phyloP scores from a whole-genome alignment of 2,797 vertebrate genomes.

The Nyctibius grandis region DNA sequence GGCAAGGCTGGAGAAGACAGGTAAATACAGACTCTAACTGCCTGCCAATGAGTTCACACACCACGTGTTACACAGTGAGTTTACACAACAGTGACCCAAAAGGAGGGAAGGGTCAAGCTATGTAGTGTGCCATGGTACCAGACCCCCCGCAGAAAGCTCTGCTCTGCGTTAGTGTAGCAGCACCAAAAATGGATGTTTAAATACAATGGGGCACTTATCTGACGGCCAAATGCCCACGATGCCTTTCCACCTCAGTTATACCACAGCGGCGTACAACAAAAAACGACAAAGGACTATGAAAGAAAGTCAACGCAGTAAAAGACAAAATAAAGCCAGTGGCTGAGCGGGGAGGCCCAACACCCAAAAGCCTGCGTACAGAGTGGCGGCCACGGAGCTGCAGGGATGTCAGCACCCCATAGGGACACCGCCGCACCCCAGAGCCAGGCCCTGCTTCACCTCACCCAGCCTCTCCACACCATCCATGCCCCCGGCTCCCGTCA shows the following conservation, averaged over 20 bases:
- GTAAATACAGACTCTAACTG: not conserved
- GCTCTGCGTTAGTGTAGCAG: not conserved
- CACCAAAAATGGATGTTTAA: not conserved
- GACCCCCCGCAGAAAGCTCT: not conserved
- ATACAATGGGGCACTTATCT: not conserved
- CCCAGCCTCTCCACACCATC: not conserved
- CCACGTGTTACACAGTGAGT: not conserved
- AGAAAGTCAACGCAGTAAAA: not conserved
- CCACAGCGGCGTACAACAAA: not conserved
- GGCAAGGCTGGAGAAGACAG: not conserved
- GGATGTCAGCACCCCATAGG: not conserved
- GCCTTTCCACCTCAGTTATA: not conserved
- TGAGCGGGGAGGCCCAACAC: not conserved
- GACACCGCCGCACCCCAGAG: not conserved
- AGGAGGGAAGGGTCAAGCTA: not conserved
- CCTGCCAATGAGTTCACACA: not conserved
- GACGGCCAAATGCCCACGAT: not conserved
- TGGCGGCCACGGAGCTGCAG: not conserved
- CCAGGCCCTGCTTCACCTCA: not conserved
- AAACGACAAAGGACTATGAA: conserved; percentile 5
- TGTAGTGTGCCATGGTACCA: not conserved
- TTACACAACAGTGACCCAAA: not conserved
- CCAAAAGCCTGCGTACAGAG: not conserved
- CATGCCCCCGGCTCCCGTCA: not conserved
- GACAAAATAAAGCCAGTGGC: not conserved